phyloP scores from a whole-genome alignment of 2,797 vertebrate genomes.

The Hirundo rustica region DNA sequence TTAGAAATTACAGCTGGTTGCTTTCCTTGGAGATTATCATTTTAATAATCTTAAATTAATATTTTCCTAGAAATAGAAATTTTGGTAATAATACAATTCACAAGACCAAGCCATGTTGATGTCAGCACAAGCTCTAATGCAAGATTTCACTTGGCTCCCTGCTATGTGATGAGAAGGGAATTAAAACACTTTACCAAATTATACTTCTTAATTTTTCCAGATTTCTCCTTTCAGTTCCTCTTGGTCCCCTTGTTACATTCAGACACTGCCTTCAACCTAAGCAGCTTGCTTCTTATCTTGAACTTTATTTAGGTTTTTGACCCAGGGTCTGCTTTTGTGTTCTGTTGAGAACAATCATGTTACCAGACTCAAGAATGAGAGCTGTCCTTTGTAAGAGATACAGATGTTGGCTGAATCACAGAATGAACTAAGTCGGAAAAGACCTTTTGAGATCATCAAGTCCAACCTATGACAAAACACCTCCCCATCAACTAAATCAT shows the following conservation, averaged over 20 bases:
- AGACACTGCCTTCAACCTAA: neutral
- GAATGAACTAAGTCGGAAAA: neutral
- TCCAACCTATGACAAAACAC: too few species aligned
- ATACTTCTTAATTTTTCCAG: neutral
- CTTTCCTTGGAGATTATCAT: neutral
- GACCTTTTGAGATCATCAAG: neutral
- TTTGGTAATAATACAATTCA: neutral
- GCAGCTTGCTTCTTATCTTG: neutral
- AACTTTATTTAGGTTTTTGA: neutral
- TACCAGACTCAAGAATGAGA: neutral
- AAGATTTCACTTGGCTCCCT: neutral
- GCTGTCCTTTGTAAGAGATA: neutral
- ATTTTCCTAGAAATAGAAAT: conserved; percentile 20
- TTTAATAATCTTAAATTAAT: conserved; percentile 3
- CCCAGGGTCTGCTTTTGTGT: neutral
- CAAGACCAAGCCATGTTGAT: neutral
- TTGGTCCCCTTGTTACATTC: neutral
- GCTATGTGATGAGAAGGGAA: neutral
- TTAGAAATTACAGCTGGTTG: conserved; percentile 8
- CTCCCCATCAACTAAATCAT: neutral
- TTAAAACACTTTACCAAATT: neutral
- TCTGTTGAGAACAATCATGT: neutral
- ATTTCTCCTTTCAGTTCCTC: neutral
- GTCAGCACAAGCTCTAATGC: neutral
- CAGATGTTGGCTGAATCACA: neutral